A percentile compares a stretch with the other conserved stretches of the same genome.
Conservation (phyloP, 2,888 invertebrate species). For the Melanotus villosus region DNA sequence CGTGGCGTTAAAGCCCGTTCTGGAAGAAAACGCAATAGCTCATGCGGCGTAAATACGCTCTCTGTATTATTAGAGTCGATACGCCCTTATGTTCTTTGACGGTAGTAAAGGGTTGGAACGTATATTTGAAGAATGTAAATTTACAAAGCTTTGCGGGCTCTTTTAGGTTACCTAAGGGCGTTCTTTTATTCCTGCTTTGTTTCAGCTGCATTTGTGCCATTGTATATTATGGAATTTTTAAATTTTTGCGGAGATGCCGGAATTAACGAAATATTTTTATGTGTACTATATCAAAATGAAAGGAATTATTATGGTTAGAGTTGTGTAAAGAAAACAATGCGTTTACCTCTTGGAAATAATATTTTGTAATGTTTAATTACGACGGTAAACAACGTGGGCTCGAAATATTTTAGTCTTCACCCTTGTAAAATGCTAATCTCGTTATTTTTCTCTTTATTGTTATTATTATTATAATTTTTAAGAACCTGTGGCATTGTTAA, state of each 20-base stretch:
- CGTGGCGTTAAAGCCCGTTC: slow-evolving; percentile 11
- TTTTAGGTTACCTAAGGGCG: slow-evolving; percentile 55
- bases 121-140: slow-evolving; percentile 62
- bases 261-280: slow-evolving; percentile 32
- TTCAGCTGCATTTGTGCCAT: slow-evolving; percentile 38
- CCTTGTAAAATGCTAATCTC: neutral
- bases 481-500: no score
- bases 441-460: neutral
- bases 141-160: slow-evolving; percentile 59
- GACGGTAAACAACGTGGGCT: neutral
- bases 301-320: slow-evolving; percentile 33
- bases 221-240: slow-evolving; percentile 36
- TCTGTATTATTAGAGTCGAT: slow-evolving; percentile 53
- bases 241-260: slow-evolving; percentile 36
- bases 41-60: slow-evolving; percentile 31
- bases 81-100: slow-evolving; percentile 61
- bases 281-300: slow-evolving; percentile 14
- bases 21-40: slow-evolving; percentile 35
- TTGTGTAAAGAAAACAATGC: slow-evolving; percentile 21
- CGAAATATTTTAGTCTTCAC: no score
- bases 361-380: slow-evolving; percentile 15
- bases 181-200: slow-evolving; percentile 51
- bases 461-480: no score
- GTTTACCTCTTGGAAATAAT: neutral
- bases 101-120: slow-evolving; percentile 57